Evolutionary conservation across 2,888 invertebrate genomes (phyloP).

Genomic region (Calameuta filiformis): DNA sequence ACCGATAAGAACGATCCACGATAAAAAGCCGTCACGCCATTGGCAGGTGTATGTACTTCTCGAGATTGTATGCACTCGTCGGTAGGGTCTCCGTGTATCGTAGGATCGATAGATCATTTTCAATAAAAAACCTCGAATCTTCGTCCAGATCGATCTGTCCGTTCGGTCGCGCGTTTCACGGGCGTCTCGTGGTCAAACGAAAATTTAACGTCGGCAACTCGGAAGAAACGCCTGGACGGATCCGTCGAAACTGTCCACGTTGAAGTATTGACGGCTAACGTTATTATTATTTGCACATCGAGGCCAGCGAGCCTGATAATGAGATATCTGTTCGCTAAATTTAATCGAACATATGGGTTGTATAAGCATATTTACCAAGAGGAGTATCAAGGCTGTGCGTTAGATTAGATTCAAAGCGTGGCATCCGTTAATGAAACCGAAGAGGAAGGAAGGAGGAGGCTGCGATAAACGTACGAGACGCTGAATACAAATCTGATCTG

Average conservation of each 20-base stretch:
- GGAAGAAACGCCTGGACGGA: not conserved
- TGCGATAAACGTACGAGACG: not conserved
- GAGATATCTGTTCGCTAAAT: slow-evolving; percentile 23
- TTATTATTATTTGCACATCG: not conserved
- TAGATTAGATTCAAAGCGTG: not conserved
- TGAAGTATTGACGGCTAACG: not conserved
- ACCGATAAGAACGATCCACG: not conserved
- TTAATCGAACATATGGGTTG: slow-evolving; percentile 13
- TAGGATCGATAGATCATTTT: not conserved
- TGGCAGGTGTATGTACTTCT: not conserved
- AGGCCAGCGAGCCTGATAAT: not conserved
- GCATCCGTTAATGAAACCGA: not conserved
- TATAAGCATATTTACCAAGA: not conserved
- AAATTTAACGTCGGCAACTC: not conserved
- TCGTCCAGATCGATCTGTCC: not conserved
- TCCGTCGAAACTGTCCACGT: not conserved
- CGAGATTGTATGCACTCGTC: not conserved
- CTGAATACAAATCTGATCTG: not conserved
- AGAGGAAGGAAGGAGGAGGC: not conserved
- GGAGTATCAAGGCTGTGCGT: not conserved
- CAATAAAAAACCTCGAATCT: not conserved
- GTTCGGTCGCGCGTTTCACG: not conserved
- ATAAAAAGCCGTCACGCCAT: not conserved
- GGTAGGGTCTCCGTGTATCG: not conserved
- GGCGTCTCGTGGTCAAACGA: not conserved